Evolutionary conservation across 2,888 invertebrate genomes (phyloP).

Genomic region (Clistopyga incitator): DNA sequence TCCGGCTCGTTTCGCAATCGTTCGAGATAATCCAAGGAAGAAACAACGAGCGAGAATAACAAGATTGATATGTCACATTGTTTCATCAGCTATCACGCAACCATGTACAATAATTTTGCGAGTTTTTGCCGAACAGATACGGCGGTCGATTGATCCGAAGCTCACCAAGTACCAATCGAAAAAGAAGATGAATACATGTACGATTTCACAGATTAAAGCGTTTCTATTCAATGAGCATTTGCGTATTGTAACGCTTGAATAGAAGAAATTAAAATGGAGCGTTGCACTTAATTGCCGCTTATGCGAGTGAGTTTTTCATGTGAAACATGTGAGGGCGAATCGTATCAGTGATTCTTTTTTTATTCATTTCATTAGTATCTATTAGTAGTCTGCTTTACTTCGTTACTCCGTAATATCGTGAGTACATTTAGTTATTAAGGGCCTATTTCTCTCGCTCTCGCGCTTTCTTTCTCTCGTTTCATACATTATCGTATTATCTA

Average conservation of each 20-base stretch:
- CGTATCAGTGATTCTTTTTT: conserved; percentile 26
- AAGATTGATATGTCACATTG: conserved; percentile 61
- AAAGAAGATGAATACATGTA: neutral
- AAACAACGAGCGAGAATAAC: conserved; percentile 43
- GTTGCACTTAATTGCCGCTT: conserved; percentile 35
- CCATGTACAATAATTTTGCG: conserved; percentile 16
- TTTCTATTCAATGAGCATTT: conserved; percentile 18
- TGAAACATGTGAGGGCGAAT: conserved; percentile 1
- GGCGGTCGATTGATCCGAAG: conserved; percentile 20
- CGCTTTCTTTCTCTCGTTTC: conserved; percentile 23
- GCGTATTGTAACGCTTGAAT: neutral
- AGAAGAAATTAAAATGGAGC: conserved; percentile 21
- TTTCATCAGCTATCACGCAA: conserved; percentile 34
- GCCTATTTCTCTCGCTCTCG: conserved; percentile 46
- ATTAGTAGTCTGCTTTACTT: conserved; percentile 54
- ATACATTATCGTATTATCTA: conserved; percentile 22
- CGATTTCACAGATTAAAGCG: conserved; percentile 7
- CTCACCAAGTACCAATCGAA: neutral
- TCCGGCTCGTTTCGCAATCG: neutral
- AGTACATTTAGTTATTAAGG: conserved; percentile 64
- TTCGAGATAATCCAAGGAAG: conserved; percentile 14
- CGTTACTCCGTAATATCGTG: conserved; percentile 58
- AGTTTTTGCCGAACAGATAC: neutral
- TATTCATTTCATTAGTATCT: conserved; percentile 44
- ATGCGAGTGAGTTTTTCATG: conserved; percentile 3